Base-by-base conservation (phyloP, 2,888 invertebrate genomes). In the Arge pagana region DNA sequence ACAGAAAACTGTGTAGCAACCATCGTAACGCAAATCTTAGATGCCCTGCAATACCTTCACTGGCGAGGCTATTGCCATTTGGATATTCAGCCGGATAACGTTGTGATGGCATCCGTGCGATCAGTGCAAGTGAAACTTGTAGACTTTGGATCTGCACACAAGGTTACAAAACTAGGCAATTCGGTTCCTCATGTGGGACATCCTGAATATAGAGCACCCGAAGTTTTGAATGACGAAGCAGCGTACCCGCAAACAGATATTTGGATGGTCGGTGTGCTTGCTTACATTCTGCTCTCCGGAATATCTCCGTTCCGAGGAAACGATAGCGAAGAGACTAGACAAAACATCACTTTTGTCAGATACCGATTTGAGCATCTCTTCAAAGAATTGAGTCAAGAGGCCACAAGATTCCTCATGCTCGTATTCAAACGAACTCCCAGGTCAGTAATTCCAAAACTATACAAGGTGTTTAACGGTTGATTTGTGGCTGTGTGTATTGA, bases 291-390 rank as follows among this genome's bases (percentile, higher is more conserved):
- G 80, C 78, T 99, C 59, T 96, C 96, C 3, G 98, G 97, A 11
- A 87, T 85, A 53, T 89, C 96, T 48, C 96, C 98, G 39, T 99
- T 95, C 86, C 82, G 83, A 54, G 96, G 95, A 3, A 80, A 80
- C 3, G 88, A 88, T 63, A 87, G 89, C 53, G 83, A 86, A 15
- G 96, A 96, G 76, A 94, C 93, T 4, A 85, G 89, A 62, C 91
- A 93, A 76, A 96, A 97, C 78, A 93, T 96, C 66, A 85, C 89
- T 60, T 94, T 88, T 80, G 95, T 95, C 10, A 83, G 97, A 43
- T 94, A 93, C 79, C 85, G 96, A 66, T 96, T 96, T 72, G 96
- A 96, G 69, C 88, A 94, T 76, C 84, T 99, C 7, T 96, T 90
- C 76, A 93, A 93, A 72, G 96, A 96, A 77, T 87, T 96, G 48